Conservation (phyloP, 2,113 vertebrate genomes). For the Pica pica region DNA sequence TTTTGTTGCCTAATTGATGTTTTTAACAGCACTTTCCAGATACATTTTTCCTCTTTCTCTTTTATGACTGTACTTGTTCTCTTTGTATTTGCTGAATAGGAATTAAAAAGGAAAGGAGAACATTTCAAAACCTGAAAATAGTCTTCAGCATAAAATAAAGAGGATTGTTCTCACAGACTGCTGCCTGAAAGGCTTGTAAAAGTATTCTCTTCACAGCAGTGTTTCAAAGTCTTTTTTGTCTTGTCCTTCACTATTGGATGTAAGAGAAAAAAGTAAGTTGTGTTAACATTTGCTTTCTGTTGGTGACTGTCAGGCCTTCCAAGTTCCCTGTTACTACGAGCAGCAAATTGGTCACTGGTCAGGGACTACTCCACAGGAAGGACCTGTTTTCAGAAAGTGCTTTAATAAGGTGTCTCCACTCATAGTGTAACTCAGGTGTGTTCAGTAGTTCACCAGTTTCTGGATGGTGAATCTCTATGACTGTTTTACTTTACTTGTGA, state of each 20-base stretch:
- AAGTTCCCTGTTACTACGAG: not conserved
- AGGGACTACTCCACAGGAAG: not conserved
- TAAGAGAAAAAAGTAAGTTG: not conserved
- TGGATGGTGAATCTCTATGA: not conserved
- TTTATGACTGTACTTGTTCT: not conserved
- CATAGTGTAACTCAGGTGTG: not conserved
- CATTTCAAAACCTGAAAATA: not conserved
- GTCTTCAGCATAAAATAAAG: not conserved
- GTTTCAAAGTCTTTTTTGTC: not conserved
- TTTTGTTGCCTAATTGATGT: slow-evolving; percentile 12
- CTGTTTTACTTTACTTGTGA: not conserved
- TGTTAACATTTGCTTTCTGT: not conserved
- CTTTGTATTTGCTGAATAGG: not conserved
- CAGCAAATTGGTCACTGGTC: not conserved
- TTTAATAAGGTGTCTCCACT: not conserved
- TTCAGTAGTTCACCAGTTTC: not conserved
- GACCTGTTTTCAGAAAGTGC: not conserved
- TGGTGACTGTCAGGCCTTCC: not conserved
- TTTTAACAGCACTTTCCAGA: not conserved
- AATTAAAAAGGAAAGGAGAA: not conserved
- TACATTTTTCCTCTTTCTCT: not conserved
- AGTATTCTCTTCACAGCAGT: not conserved
- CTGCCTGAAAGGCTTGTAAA: not conserved
- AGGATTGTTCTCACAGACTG: not conserved
- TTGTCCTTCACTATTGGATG: not conserved